Evolutionary conservation across 2,113 vertebrate species (phyloP).

Genomic region (Chamaetylas fuelleborni): DNA sequence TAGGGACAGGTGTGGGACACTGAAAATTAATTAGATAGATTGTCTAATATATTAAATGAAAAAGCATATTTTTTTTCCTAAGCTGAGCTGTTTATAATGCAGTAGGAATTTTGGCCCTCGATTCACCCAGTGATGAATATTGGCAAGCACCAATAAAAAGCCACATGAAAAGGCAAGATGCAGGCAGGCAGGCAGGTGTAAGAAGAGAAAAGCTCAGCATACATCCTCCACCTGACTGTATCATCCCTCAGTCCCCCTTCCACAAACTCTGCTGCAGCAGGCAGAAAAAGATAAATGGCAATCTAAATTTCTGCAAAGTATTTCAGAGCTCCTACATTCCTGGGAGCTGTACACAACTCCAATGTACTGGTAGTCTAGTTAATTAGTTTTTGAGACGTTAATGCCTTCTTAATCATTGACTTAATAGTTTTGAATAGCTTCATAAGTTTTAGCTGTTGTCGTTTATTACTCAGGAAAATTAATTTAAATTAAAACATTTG

Average conservation of each 20-base stretch:
- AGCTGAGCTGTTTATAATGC: neutral
- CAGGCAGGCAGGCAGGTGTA: neutral
- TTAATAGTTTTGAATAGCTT: constrained; percentile 73
- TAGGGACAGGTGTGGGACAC: neutral
- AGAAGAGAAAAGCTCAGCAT: neutral
- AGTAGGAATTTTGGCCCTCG: neutral
- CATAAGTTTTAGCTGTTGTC: constrained; percentile 73
- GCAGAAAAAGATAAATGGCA: constrained; percentile 39
- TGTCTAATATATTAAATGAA: neutral
- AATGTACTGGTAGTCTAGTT: constrained; percentile 62
- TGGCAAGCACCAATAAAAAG: neutral
- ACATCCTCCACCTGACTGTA: neutral
- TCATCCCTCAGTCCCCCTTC: neutral
- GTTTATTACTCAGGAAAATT: constrained; percentile 78
- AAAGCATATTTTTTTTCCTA: neutral
- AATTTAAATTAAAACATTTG: constrained; percentile 79
- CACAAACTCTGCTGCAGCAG: neutral
- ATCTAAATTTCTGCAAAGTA: constrained; percentile 60
- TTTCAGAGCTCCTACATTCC: constrained; percentile 51
- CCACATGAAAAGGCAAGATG: neutral
- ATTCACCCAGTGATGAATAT: neutral
- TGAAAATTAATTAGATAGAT: neutral
- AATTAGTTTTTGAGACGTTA: constrained; percentile 71
- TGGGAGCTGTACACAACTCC: constrained; percentile 70
- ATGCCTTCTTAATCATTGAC: constrained; percentile 72